These are phyloP conservation scores for Pristionchus maxplancki DNA, from an alignment of 2,888 invertebrate species.

Conservation along the genomic window DNA sequence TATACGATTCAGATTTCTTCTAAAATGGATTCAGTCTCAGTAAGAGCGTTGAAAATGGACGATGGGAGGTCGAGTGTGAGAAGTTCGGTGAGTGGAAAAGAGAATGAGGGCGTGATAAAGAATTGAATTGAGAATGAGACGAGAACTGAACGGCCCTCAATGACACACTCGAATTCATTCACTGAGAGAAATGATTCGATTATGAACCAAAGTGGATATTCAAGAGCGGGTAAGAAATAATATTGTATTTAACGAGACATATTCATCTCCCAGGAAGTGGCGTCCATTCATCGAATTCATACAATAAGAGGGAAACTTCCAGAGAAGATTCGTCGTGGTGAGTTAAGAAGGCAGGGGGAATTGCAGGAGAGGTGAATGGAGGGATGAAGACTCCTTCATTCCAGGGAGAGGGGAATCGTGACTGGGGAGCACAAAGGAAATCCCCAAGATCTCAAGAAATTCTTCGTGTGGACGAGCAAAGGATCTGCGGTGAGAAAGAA, in stretches of 20 bases:
- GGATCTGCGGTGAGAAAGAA: neutral
- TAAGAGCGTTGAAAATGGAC: neutral
- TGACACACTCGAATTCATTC: neutral
- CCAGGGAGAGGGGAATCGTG: neutral
- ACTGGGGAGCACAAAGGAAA: neutral
- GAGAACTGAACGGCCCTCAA: neutral
- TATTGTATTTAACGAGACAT: neutral
- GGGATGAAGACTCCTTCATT: neutral
- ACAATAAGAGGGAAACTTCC: neutral
- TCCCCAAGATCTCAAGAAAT: neutral
- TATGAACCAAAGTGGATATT: neutral
- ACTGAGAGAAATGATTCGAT: neutral
- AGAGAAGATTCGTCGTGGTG: neutral
- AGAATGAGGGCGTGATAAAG: no score
- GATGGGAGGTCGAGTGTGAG: neutral
- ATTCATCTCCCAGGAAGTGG: neutral
- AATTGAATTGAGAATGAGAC: neutral
- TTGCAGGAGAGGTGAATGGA: neutral
- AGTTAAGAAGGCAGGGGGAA: neutral
- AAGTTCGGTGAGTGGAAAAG: neutral
- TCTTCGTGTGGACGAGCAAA: constrained; percentile 1
- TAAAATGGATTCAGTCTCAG: neutral
- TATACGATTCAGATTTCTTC: neutral
- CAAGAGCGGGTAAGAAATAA: neutral
- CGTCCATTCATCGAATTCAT: neutral